A percentile compares a stretch with the other conserved stretches of the same genome.
phyloP scores from a whole-genome alignment of 2,797 vertebrate genomes.

The Cacajao melanocephalus region DNA sequence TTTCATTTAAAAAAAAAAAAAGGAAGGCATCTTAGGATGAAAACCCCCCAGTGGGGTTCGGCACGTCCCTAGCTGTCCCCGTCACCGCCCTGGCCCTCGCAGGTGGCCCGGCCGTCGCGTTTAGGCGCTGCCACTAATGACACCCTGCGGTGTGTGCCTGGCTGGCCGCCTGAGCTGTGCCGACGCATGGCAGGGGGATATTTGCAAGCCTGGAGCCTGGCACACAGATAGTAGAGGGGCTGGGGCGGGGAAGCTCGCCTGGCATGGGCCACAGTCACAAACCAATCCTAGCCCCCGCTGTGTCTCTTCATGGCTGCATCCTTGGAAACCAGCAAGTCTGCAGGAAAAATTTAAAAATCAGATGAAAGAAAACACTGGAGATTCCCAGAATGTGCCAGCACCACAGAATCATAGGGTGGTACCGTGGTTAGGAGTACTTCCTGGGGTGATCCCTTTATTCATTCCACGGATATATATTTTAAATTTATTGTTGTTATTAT shows the following conservation, averaged over 20 bases:
- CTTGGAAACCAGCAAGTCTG: background rate
- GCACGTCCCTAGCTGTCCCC: accelerated
- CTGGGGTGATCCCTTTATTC: background rate
- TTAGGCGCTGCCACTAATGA: background rate
- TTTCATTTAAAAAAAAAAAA: background rate
- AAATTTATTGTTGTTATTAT: too few species aligned
- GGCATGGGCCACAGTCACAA: background rate
- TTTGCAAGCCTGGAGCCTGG: background rate
- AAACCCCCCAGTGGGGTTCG: background rate
- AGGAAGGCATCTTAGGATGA: background rate
- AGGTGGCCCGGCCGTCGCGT: accelerated
- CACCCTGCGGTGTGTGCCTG: background rate
- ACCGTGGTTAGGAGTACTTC: background rate
- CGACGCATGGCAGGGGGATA: accelerated
- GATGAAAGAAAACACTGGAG: background rate
- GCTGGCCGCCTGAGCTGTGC: background rate
- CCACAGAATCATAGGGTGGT: background rate
- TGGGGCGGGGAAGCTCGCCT: background rate
- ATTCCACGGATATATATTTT: too few species aligned
- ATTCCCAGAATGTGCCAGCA: accelerated
- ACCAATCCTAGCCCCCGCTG: accelerated
- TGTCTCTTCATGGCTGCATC: background rate
- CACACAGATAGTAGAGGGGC: background rate
- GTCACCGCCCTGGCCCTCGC: accelerated
- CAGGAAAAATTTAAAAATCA: background rate